Evolutionary conservation across 2,113 vertebrate species (phyloP).

Genomic region (Ivindomyrus marchei): DNA sequence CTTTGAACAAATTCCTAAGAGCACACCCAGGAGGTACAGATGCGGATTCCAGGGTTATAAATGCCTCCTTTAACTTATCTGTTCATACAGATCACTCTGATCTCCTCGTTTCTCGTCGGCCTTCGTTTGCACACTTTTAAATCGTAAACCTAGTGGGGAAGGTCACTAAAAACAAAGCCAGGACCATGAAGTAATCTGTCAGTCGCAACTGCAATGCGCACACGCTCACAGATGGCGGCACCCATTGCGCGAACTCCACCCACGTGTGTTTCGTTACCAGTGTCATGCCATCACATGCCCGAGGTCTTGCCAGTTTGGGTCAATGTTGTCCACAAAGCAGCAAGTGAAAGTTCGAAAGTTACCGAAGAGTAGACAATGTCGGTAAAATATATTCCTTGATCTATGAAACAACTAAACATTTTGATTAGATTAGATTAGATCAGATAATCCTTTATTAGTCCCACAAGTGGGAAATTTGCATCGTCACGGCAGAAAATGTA

Average conservation of each 20-base stretch:
- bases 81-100: not conserved
- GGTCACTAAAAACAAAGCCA: not conserved
- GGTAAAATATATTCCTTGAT: not conserved
- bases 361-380: not conserved
- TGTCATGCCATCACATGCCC: not conserved
- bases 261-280: not conserved
- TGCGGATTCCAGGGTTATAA: not conserved
- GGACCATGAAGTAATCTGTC: not conserved
- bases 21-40: not conserved
- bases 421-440: too few relatives aligned
- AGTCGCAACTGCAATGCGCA: not conserved
- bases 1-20: not conserved
- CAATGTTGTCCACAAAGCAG: not conserved
- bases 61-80: not conserved
- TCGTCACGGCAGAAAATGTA: too few relatives aligned
- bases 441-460: too few relatives aligned
- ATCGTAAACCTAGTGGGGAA: not conserved
- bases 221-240: not conserved
- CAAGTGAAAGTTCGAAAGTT: not conserved
- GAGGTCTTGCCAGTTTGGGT: not conserved
- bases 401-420: not conserved
- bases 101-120: not conserved
- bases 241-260: not conserved
- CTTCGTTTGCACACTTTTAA: slow-evolving; percentile 11
- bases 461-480: too few relatives aligned